Evolutionary conservation across 2,113 vertebrate genomes (phyloP), one percentile per base, ranked within the genome.

Genomic region (Rutilus rutilus): DNA sequence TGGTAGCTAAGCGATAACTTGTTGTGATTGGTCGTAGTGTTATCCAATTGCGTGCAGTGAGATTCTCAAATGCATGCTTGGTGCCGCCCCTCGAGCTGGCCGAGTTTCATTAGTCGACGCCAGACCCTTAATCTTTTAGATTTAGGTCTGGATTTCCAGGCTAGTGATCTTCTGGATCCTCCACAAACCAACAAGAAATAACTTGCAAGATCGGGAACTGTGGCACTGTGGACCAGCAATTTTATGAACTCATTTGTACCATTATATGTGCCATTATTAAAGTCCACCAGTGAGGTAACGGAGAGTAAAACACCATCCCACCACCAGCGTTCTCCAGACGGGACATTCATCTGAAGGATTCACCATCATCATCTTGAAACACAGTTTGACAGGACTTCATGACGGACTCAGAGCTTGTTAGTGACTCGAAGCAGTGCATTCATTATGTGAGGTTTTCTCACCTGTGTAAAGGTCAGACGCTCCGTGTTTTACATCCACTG

Each of bases 401-500:
- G 47, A 21, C 27, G 2, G n/a, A 5, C 75, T 27, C 54, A 25
- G 77, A 42, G 19, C 45, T 52, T 52, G 89, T 11, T 69, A 47
- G 74, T 1, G 57, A 60, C 59, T 64, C 39, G 6, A 81, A 81
- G 12, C 42, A 30, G 60, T 67, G 79, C 42, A 30, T 81, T 81
- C 42, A 54, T 73, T 83, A 73, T 21, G 30, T 69, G 62, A 69
- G 47, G 7, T 52, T 82, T 81, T 71, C 45, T 83, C 81, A 73
- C 65, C 65, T 73, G 65, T 19, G 81, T 83, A 83, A 83, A 83
- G 81, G 81, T 83, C 81, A 65, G 36, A n/a, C 54, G 14, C 86
- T 30, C 84, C 62, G 14, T 83, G 87, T 88, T 81, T 75, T 89
- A 83, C 90, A 91, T 84, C 84, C 64, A 80, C 85, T 82, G 84